Evolutionary conservation across 2,888 invertebrate genomes (phyloP).

Genomic region (Acleris cristana): DNA sequence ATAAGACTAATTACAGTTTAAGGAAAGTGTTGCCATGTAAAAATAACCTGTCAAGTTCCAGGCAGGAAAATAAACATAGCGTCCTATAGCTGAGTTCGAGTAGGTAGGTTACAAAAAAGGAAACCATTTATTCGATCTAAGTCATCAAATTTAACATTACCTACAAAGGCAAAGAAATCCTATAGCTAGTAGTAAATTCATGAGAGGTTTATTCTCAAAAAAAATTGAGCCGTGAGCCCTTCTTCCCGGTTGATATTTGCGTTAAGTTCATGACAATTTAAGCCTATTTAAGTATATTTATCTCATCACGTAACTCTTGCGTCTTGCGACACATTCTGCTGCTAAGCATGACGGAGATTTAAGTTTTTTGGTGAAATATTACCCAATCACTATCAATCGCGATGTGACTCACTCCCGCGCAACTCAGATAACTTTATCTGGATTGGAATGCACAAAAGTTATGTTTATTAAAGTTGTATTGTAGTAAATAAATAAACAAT

Average conservation of each 20-base stretch:
- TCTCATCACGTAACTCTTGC: constrained; percentile 21
- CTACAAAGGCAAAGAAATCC: too few relatives aligned
- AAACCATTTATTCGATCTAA: too few relatives aligned
- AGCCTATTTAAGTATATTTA: constrained; percentile 17
- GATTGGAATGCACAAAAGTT: constrained; percentile 52
- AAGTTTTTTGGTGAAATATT: constrained; percentile 59
- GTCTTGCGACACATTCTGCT: constrained; percentile 44
- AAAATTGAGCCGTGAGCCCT: too few relatives aligned
- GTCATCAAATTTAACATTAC: too few relatives aligned
- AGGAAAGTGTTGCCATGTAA: too few relatives aligned
- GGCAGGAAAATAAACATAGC: too few relatives aligned
- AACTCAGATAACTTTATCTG: constrained; percentile 51
- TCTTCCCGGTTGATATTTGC: neutral
- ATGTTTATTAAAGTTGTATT: constrained; percentile 48
- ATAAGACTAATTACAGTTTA: too few relatives aligned
- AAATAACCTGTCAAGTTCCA: too few relatives aligned
- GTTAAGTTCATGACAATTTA: neutral
- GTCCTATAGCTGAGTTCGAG: too few relatives aligned
- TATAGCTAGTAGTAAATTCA: too few relatives aligned
- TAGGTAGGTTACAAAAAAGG: too few relatives aligned
- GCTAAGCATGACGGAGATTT: constrained; percentile 57
- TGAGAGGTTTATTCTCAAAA: too few relatives aligned
- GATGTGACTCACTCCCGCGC: constrained; percentile 53
- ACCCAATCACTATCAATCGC: constrained; percentile 51
- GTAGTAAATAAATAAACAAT: constrained; percentile 46